Evolutionary conservation across 1,140 invertebrate genomes (phyloP), one percentile per base, ranked within the genome.

Genomic region (Diachasma alloeum): DNA sequence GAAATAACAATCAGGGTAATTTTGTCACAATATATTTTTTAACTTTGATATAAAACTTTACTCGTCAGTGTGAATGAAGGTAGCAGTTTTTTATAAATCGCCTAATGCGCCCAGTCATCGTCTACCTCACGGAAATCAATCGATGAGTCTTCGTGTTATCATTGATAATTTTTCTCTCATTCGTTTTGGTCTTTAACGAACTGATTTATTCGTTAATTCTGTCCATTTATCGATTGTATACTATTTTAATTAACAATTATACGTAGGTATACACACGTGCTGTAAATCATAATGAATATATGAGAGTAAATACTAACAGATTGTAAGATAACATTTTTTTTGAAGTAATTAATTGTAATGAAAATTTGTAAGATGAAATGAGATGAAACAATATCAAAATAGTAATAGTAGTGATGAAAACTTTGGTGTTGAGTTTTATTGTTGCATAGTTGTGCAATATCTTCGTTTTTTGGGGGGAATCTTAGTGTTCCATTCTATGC

Each of bases 281-380:
- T 74, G 72, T 74, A 74, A 39, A 74, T 74, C 72, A 46, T 74
- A 74, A 63, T 19, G 53, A 22, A 59, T 26, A 63, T 63, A 26
- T 22, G 15, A 63, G 15, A 63, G 19, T 67, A 22, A 42, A 44
- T 66, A 74, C 72, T 74, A 74, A 74, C 72, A 66, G 72, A 74
- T 74, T 74, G 72, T 74, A 74, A 74, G 42, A 66, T 74, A 74
- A 74, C 72, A 39, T 74, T 67, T 67, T 63, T 63, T 63, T 63
- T 63, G 22, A 63, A 75, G 74, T 76, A 48, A 76, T 80, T 31
- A 75, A 79, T 63, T 26, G 22, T 63, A 26, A 63, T 26, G 59
- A 63, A 31, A 31, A 63, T 63, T 66, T 81, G 75, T 83, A 66
- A 74, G 72, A 73, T 63, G 46, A 66, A 63, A 70, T 76, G 67